Evolutionary conservation across 2,113 vertebrate species (phyloP), one percentile per base, ranked within the genome.

Genomic region (Neolamprologus sp.): DNA sequence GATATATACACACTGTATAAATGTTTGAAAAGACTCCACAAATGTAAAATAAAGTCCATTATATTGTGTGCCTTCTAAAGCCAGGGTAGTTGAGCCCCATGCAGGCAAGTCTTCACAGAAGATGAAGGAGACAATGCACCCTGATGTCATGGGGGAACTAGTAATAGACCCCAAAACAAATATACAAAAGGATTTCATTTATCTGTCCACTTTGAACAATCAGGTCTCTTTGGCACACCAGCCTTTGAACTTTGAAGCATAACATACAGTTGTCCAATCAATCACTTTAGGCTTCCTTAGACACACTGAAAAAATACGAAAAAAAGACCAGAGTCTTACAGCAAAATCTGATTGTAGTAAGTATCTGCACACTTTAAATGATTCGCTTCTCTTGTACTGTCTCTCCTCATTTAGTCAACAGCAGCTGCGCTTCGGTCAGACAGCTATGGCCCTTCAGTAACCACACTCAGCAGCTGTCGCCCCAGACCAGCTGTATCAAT

Each of bases 91-190:
- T 90, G 23, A 9, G 87, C 92, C 94, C 93, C 89, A 90, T 87
- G 88, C 92, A 93, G 94, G 96, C 95, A 89, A 90, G 97, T 99
- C 98, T 99, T 99, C 98, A 99, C 94, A 97, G 98, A 99, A 99
- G 98, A 99, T 97, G 95, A 90, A 75, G 84, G 89, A 91, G 88
- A 88, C 71, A 8, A 47, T 14, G 86, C 88, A 87, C 95, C 82
- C 88, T 89, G 17, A 82, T 92, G 95, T 92, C 90, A 73, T 87
- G 89, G 88, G 65, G 91, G 92, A 95, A 92, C 89, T 92, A 33
- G 80, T 93, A 95, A 93, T 93, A 13, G 54, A 81, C 49, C 91
- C 92, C 86, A 84, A 92, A 93, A 91, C 88, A 19, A 89, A 82
- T 81, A 82, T 81, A 83, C 47, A 85, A 82, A 83, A 88, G 30